These are phyloP conservation scores for Stercorarius parasiticus DNA, from an alignment of 2,113 vertebrate genomes.

Conservation along the genomic window DNA sequence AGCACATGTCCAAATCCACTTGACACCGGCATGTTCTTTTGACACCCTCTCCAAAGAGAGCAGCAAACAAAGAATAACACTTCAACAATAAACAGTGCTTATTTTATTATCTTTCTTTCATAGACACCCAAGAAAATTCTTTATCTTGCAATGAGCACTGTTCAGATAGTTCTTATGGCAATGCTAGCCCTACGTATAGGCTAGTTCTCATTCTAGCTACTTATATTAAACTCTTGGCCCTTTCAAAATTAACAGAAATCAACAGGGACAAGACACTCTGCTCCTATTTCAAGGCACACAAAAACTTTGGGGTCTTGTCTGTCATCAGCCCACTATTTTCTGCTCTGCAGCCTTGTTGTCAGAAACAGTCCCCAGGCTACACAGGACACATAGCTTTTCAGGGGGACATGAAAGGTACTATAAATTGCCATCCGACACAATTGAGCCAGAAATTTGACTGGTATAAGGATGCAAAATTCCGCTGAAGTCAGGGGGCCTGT, in stretches of 20 bases:
- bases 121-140: not conserved
- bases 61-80: not conserved
- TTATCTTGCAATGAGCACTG: not conserved
- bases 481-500: conserved; percentile 12
- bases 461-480: conserved; percentile 26
- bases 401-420: conserved; percentile 25
- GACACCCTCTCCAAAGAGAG: not conserved
- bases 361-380: conserved; percentile 30
- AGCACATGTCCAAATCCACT: not conserved
- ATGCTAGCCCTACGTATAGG: not conserved
- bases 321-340: conserved; percentile 39
- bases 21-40: not conserved
- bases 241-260: conserved; percentile 28
- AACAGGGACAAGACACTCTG: not conserved
- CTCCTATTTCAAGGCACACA: conserved; percentile 38
- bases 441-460: conserved; percentile 33
- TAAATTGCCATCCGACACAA: conserved; percentile 25
- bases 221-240: not conserved
- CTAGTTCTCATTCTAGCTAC: not conserved
- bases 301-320: conserved; percentile 28
- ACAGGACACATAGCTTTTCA: conserved; percentile 13
- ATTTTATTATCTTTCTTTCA: not conserved
- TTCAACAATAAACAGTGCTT: not conserved
- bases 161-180: not conserved
- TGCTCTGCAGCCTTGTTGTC: conserved; percentile 1